These are phyloP conservation scores for Aphrophora alni DNA, from an alignment of 2,888 invertebrate genomes.

Conservation along the genomic window DNA sequence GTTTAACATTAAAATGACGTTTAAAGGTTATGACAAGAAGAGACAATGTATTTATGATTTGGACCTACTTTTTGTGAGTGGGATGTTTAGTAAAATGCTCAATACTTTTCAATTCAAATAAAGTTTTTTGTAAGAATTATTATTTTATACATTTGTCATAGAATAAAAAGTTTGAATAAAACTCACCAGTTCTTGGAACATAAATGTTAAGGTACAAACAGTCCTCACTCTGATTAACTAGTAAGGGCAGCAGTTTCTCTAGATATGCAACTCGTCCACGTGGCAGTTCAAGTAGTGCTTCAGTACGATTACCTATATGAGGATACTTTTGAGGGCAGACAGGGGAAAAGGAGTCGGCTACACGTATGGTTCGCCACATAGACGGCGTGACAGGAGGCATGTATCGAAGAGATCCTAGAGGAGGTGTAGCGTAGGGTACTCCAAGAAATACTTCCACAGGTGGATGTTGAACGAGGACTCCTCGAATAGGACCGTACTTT, in stretches of 20 bases:
- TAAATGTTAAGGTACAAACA: constrained; percentile 97
- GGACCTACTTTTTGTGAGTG: no score
- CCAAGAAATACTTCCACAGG: constrained; percentile 91
- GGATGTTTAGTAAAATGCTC: no score
- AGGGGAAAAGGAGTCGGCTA: constrained; percentile 82
- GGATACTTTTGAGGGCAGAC: constrained; percentile 86
- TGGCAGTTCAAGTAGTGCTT: constrained; percentile 73
- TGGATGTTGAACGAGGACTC: constrained; percentile 81
- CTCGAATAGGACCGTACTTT: constrained; percentile 87
- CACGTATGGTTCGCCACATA: constrained; percentile 80
- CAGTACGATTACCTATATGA: constrained; percentile 59
- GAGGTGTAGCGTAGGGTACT: constrained; percentile 93
- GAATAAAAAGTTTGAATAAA: no score
- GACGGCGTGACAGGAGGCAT: constrained; percentile 95
- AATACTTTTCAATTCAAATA: no score
- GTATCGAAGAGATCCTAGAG: constrained; percentile 87
- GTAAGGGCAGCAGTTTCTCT: constrained; percentile 79
- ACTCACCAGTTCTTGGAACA: constrained; percentile 80
- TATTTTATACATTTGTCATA: no score
- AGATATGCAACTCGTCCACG: constrained; percentile 84
- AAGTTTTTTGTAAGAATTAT: no score
- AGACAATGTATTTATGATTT: no score
- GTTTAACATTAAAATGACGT: no score
- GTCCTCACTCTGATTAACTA: constrained; percentile 95
- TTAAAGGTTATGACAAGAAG: no score